Base-by-base conservation (phyloP, 2,888 invertebrate species). In the Cerceris ruficornis region DNA sequence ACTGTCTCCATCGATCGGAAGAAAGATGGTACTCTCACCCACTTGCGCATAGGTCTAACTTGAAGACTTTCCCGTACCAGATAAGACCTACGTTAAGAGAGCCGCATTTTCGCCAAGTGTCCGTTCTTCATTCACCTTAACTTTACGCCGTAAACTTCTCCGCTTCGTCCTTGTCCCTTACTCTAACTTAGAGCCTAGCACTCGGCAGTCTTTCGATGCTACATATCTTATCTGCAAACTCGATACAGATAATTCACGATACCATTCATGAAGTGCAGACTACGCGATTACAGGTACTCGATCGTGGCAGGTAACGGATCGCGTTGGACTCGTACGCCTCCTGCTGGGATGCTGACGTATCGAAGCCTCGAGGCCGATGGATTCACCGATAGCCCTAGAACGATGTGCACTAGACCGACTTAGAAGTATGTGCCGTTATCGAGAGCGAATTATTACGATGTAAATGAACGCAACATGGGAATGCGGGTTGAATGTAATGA, bases 281-380 rank as follows among this genome's bases (percentile, higher is more conserved):
- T 28, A 58, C 4, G 13, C 8, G 54, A 71, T 71, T 52, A 42
- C 52, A 46, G 64, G 50, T 52, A 43, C 43, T 4, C 43, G 46
- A 41, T 58, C 64, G 28, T 9, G 42, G 52, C 52, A 49, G 49
- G 11, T 54, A 42, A 9, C 49, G 11, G 49, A 62, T 39, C 28
- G 8, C 11, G 13, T 39, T 69, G 42, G 50, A 11, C 50, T 52
- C 66, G 28, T 42, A 17, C 43, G n/a, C 52, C 52, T 66, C 52
- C 71, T 15, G 66, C 59, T 52, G 65, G 11, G 70, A 65, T 17
- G 28, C 28, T 52, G 59, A 66, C 58, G 52, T 59, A 46, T 66
- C 15, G 15, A 46, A 43, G 50, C 42, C 58, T 17, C 7, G 9
- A 14, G 43, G 13, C 17, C 43, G 52, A 72, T 68, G 15, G 60